Conservation (phyloP, 2,113 vertebrate genomes). For the Cephalopterus ornatus region DNA sequence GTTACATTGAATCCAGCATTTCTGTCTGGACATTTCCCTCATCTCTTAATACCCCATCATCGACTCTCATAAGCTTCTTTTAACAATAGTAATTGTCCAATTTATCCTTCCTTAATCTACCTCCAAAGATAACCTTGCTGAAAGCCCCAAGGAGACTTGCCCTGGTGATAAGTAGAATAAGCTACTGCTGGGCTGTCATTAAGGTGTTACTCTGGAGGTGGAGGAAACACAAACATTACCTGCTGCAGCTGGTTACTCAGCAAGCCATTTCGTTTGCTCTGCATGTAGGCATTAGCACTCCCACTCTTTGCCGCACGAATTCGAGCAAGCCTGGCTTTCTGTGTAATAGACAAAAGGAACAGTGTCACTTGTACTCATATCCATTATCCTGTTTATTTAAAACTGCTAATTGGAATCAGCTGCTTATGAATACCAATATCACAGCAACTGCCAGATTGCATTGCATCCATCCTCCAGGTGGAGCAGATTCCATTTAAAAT, state of each 20-base stretch:
- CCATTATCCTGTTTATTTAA: conserved; percentile 16
- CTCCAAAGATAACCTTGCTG: neutral
- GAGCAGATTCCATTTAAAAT: conserved; percentile 1
- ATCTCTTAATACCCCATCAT: neutral
- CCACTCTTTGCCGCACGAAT: conserved; percentile 94
- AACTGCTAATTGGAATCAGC: neutral
- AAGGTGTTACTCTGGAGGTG: neutral
- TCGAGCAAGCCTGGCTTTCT: conserved; percentile 97
- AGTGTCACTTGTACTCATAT: neutral
- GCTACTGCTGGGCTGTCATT: neutral
- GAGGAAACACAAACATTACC: conserved; percentile 73
- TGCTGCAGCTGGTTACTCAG: conserved; percentile 88
- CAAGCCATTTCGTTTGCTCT: conserved; percentile 96
- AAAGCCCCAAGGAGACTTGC: neutral
- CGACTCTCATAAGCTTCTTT: neutral
- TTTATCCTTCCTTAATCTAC: neutral
- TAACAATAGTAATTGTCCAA: neutral
- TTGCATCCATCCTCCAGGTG: neutral
- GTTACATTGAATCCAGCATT: neutral
- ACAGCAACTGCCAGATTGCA: neutral
- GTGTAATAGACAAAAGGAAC: conserved; percentile 35
- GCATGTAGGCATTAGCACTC: conserved; percentile 95
- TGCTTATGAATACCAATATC: neutral
- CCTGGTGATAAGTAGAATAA: neutral
- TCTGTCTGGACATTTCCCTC: neutral